These are phyloP conservation scores for Meteorus cinctellus DNA, from an alignment of 2,888 invertebrate genomes.

Conservation along the genomic window DNA sequence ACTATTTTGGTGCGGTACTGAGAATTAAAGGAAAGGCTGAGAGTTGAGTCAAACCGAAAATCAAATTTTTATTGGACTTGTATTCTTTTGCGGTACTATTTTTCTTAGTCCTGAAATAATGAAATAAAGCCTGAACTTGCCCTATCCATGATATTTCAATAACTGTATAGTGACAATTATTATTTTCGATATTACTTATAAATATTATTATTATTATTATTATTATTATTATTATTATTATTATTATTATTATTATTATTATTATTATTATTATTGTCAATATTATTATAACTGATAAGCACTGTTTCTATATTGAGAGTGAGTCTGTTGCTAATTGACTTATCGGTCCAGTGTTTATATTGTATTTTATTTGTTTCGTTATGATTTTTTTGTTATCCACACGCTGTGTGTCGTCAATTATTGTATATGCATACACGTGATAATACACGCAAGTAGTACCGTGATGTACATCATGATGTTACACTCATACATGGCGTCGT, in stretches of 20 bases:
- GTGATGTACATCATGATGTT: constrained; percentile 12
- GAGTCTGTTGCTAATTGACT: constrained; percentile 69
- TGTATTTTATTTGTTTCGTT: constrained; percentile 74
- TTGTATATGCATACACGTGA: neutral
- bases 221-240: constrained; percentile 50
- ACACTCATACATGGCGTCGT: constrained; percentile 3
- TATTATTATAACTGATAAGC: constrained; percentile 52
- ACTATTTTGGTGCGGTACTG: constrained; percentile 64
- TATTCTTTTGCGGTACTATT: neutral
- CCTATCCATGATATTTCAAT: constrained; percentile 55
- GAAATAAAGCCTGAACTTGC: neutral
- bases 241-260: constrained; percentile 55
- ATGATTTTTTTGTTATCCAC: constrained; percentile 62
- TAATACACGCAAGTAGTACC: constrained; percentile 45
- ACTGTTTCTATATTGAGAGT: constrained; percentile 66
- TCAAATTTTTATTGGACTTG: constrained; percentile 14
- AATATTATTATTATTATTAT: constrained; percentile 52
- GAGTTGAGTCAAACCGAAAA: constrained; percentile 36
- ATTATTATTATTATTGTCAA: constrained; percentile 57
- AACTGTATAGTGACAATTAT: constrained; percentile 50
- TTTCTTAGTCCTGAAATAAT: neutral
- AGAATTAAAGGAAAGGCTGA: constrained; percentile 40
- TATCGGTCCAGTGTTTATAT: constrained; percentile 72
- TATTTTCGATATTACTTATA: constrained; percentile 53
- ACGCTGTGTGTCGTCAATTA: constrained; percentile 65